phyloP scores from a whole-genome alignment of 2,113 vertebrate genomes.

The Hymenochirus boettgeri region DNA sequence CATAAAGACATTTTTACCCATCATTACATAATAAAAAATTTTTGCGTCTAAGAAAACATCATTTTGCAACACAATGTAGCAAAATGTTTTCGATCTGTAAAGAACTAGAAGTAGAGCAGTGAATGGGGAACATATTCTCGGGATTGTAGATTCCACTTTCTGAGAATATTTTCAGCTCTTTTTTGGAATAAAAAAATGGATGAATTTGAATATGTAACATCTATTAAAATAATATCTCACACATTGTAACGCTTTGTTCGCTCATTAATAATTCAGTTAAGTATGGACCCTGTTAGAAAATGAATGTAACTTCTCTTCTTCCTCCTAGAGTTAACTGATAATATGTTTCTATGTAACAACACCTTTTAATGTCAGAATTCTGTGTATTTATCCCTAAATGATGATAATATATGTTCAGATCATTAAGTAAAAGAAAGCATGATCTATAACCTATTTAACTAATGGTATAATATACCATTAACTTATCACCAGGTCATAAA shows the following conservation, averaged over 20 bases:
- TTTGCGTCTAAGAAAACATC: too few species aligned
- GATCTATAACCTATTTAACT: conserved; percentile 84
- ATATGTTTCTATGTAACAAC: conserved; percentile 84
- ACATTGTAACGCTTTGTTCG: conserved; percentile 30
- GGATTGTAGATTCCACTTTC: background rate
- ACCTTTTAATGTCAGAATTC: conserved; percentile 70
- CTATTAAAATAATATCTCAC: conserved; percentile 41
- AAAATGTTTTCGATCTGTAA: background rate
- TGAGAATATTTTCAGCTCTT: background rate
- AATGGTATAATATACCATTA: conserved; percentile 79
- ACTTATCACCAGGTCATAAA: conserved; percentile 82
- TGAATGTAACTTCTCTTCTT: conserved; percentile 60
- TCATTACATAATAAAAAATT: too few species aligned
- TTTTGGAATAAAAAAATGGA: conserved; percentile 33
- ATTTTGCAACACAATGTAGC: too few species aligned
- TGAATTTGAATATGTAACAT: conserved; percentile 29
- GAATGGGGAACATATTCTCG: background rate
- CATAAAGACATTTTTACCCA: too few species aligned
- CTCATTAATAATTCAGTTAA: conserved; percentile 70
- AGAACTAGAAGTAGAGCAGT: too few species aligned
- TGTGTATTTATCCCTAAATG: conserved; percentile 83
- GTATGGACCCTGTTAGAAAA: conserved; percentile 65
- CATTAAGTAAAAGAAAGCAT: conserved; percentile 85
- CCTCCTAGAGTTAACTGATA: conserved; percentile 68
- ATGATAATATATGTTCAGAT: conserved; percentile 83